These are phyloP conservation scores for Xenopus laevis DNA, from an alignment of 2,113 vertebrate genomes.

Conservation along the genomic window DNA sequence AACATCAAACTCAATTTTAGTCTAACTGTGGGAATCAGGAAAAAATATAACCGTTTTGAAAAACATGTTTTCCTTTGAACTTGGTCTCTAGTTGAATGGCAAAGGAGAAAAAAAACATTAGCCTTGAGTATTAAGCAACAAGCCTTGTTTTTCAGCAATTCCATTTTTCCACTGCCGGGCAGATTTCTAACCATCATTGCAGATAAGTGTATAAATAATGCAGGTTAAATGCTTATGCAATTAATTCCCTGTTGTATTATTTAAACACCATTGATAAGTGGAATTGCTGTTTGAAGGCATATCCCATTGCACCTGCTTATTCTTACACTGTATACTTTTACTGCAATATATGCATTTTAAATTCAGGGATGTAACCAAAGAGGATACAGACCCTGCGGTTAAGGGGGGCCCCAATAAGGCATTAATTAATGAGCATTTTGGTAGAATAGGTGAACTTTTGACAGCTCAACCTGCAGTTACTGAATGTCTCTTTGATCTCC, in stretches of 20 bases:
- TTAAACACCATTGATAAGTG: not conserved
- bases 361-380: no score
- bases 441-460: no score
- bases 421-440: no score
- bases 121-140: slow-evolving; percentile 25
- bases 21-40: slow-evolving; percentile 3
- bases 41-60: slow-evolving; percentile 32
- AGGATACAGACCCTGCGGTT: no score
- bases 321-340: no score
- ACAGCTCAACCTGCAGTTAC: no score
- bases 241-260: slow-evolving; percentile 1
- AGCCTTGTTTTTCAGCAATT: slow-evolving; percentile 41
- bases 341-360: no score
- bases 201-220: slow-evolving; percentile 41
- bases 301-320: no score
- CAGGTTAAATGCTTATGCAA: slow-evolving; percentile 6
- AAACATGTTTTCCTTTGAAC: slow-evolving; percentile 11
- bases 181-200: slow-evolving; percentile 31
- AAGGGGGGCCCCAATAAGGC: no score
- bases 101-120: slow-evolving; percentile 40
- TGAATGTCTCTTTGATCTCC: no score
- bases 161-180: slow-evolving; percentile 25
- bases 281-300: no score
- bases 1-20: slow-evolving; percentile 7
- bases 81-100: slow-evolving; percentile 30